These are phyloP conservation scores for Lycaon pictus DNA, from an alignment of 2,113 vertebrate species.

Conservation along the genomic window DNA sequence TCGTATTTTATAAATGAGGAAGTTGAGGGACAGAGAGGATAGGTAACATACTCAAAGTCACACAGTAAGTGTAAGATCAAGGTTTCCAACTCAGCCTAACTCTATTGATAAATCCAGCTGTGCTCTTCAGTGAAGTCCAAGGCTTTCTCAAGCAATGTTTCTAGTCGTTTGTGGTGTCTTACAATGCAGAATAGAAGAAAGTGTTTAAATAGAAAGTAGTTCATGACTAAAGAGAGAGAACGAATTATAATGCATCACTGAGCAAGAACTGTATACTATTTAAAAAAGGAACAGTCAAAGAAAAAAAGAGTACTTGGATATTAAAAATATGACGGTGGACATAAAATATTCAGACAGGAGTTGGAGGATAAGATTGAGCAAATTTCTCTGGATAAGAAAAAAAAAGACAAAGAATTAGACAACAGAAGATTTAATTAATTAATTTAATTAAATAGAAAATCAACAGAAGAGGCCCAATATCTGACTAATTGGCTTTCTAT, in stretches of 20 bases:
- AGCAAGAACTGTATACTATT: neutral
- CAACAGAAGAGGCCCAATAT: neutral
- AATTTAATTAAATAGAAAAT: neutral
- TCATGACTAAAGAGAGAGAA: neutral
- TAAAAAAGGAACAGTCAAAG: neutral
- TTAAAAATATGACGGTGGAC: neutral
- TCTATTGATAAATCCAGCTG: neutral
- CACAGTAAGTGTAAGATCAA: neutral
- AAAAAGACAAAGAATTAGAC: neutral
- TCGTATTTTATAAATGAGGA: neutral
- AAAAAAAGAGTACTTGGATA: neutral
- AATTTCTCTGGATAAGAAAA: neutral
- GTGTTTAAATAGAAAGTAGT: constrained; percentile 9
- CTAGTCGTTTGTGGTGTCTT: neutral
- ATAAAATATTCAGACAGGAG: neutral
- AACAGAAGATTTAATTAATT: neutral
- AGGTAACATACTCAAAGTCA: neutral
- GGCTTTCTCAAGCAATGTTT: neutral
- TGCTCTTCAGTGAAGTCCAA: neutral
- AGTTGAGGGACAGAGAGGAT: neutral
- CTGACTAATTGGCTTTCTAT: neutral
- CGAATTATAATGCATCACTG: neutral
- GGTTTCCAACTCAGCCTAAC: neutral
- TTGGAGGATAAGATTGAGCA: neutral
- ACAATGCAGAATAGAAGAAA: neutral